A percentile compares a stretch with the other conserved stretches of the same genome.
Conservation (phyloP, 2,113 vertebrate species). For the Chionodraco myersi region DNA sequence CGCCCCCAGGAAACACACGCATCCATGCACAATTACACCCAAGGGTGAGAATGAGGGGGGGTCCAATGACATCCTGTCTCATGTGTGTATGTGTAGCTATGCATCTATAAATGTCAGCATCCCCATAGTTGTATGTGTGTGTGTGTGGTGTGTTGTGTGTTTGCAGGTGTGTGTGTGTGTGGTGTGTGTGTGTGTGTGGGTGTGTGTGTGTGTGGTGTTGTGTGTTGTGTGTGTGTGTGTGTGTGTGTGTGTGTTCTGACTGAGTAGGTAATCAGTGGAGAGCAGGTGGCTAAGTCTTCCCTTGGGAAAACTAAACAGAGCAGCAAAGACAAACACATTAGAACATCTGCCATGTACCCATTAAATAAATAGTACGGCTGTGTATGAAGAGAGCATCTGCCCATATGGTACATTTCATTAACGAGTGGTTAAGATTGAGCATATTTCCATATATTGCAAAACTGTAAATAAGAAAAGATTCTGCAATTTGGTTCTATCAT, state of each 20-base stretch:
- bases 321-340: constrained; percentile 42
- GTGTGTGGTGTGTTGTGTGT: not conserved
- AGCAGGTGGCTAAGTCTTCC: constrained; percentile 63
- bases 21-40: constrained; percentile 44
- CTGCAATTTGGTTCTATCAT: no score
- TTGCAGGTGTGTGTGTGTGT: not conserved
- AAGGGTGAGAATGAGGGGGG: constrained; percentile 17
- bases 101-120: constrained; percentile 14
- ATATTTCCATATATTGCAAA: no score
- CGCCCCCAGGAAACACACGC: constrained; percentile 52
- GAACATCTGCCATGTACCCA: constrained; percentile 36
- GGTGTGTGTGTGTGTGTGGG: not conserved
- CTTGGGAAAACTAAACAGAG: constrained; percentile 29
- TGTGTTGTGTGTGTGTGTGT: not conserved
- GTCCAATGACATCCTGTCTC: constrained; percentile 8
- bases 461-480: no score
- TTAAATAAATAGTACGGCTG: not conserved
- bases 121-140: constrained; percentile 3
- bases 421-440: no score
- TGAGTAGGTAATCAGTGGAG: constrained; percentile 64
- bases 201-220: not conserved
- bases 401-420: no score
- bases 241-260: constrained; percentile 5
- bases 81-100: constrained; percentile 9
- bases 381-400: no score